Conservation (phyloP, 2,113 vertebrate species). For the Hypocryptadius cinnamomeus region DNA sequence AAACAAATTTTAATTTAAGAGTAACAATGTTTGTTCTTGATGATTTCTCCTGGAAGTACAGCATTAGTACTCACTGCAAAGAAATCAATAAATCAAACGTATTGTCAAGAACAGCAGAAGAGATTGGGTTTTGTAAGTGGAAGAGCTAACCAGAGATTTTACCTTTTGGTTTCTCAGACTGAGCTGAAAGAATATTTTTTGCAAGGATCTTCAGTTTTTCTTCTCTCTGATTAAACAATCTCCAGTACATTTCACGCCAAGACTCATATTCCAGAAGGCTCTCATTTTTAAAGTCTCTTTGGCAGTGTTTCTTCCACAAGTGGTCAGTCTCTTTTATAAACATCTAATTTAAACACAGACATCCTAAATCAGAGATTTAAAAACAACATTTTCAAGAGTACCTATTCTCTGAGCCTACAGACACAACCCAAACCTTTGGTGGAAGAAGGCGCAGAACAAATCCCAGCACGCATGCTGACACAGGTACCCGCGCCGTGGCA, state of each 20-base stretch:
- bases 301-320: slow-evolving; percentile 83
- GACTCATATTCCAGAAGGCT: slow-evolving; percentile 75
- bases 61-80: not conserved
- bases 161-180: slow-evolving; percentile 84
- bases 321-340: slow-evolving; percentile 76
- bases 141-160: not conserved
- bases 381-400: not conserved
- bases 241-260: slow-evolving; percentile 85
- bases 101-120: not conserved
- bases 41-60: not conserved
- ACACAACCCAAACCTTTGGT: not conserved
- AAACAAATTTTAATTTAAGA: not conserved
- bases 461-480: not conserved
- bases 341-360: slow-evolving; percentile 13
- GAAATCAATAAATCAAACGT: not conserved
- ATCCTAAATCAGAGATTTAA: not conserved
- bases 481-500: not conserved
- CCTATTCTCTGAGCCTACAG: not conserved
- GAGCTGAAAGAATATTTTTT: slow-evolving; percentile 78
- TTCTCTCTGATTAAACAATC: slow-evolving; percentile 78
- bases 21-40: not conserved
- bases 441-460: not conserved
- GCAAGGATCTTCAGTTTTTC: slow-evolving; percentile 78
- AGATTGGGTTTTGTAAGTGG: not conserved
- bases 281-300: slow-evolving; percentile 77